A percentile compares a stretch with the other conserved stretches of the same genome.
These are phyloP conservation scores for Acyrthosiphon pisum DNA, from an alignment of 1,140 invertebrate genomes.

Conservation along the genomic window DNA sequence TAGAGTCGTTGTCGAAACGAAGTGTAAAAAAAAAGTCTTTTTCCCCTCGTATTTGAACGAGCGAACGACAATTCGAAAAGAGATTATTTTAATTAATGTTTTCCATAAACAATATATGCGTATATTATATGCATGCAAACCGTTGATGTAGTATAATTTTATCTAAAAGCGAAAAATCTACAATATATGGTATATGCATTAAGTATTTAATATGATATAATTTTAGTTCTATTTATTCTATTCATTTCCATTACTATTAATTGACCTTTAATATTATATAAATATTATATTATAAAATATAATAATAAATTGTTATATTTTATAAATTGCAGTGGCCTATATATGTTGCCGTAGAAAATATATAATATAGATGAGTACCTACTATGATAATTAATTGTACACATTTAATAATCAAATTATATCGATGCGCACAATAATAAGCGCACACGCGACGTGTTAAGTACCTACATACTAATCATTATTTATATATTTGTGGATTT, in stretches of 20 bases:
- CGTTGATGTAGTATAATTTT: background rate
- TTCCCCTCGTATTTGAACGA: background rate
- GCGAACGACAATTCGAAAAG: background rate
- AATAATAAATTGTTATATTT: too few relatives aligned
- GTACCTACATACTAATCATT: too few relatives aligned
- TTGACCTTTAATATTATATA: background rate
- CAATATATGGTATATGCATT: background rate
- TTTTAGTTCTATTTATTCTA: background rate
- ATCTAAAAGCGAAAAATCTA: background rate
- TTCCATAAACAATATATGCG: background rate
- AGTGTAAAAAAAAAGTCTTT: background rate
- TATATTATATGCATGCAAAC: background rate
- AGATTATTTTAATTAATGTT: constrained; percentile 17
- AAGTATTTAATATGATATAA: background rate
- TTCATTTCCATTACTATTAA: background rate
- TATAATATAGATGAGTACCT: too few relatives aligned
- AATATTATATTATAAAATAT: too few relatives aligned
- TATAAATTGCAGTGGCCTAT: too few relatives aligned
- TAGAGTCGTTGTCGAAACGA: background rate
- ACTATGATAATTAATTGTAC: too few relatives aligned
- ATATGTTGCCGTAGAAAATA: too few relatives aligned
- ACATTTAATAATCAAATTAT: too few relatives aligned
- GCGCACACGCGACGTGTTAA: too few relatives aligned
- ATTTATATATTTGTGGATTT: too few relatives aligned
- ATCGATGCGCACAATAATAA: too few relatives aligned